Percentiles rank a stretch among this genome's conserved stretches.
These are phyloP conservation scores for Andricus curvator DNA, from an alignment of 2,888 invertebrate species.

Conservation along the genomic window DNA sequence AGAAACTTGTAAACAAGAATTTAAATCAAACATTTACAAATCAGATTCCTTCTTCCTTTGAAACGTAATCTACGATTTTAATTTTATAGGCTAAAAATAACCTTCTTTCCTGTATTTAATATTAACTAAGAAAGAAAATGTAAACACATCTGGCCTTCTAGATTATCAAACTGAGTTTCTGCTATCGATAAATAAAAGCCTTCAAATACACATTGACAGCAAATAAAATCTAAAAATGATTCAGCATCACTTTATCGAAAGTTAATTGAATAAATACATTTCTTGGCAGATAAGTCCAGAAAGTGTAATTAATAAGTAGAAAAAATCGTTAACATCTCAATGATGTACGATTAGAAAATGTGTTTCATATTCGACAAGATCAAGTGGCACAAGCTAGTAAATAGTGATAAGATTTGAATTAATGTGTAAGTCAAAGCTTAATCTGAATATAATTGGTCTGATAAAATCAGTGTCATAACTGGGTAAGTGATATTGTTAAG, in stretches of 20 bases:
- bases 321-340: background rate
- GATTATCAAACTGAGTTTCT: background rate
- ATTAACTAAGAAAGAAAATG: background rate
- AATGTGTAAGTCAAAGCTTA: background rate
- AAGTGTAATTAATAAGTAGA: background rate
- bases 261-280: background rate
- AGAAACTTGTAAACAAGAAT: no score
- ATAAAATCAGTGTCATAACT: constrained; percentile 5
- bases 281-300: background rate
- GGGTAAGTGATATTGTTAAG: background rate
- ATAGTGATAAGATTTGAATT: background rate
- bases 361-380: background rate
- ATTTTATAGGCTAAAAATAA: background rate
- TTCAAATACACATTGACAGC: background rate
- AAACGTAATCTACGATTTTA: background rate
- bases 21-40: background rate
- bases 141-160: background rate
- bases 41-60: background rate
- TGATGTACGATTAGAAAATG: background rate
- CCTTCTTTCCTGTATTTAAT: background rate
- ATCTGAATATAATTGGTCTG: constrained; percentile 15
- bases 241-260: background rate
- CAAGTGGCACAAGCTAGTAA: background rate
- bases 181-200: background rate
- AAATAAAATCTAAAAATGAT: background rate